Base-by-base conservation (phyloP, 1,140 invertebrate species). In the Medauroidea extradentata region DNA sequence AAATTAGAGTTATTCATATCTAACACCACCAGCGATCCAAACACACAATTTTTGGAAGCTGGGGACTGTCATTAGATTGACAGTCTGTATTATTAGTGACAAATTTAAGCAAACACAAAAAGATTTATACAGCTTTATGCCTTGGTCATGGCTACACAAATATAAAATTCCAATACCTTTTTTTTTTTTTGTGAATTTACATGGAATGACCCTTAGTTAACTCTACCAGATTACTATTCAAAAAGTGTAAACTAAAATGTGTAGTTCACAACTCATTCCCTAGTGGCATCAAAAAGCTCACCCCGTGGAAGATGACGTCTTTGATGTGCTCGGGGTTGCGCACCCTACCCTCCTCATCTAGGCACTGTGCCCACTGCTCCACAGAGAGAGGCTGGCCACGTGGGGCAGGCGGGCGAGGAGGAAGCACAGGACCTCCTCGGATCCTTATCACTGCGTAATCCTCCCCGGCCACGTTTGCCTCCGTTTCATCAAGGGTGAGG, bases 251-350 rank as follows among this genome's bases (percentile, higher is more conserved):
- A 44, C 18, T 13, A 59, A 46, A 13, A 60, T 16, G 3, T 11
- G 13, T 23, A n/a, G n/a, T n/a, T n/a, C n/a, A n/a, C n/a, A n/a
- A n/a, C n/a, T n/a, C n/a, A n/a, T n/a, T 59, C 8, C 29, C 29
- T 25, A 38, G 53, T 34, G 11, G 25, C 18, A 53, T 34, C 11
- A 55, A 62, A 54, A 27, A 25, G 78, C 85, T 78, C 74, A 95
- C 94, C 67, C 94, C 94, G 78, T 85, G 84, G 73, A 95, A 96
- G 63, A 96, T 91, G n/a, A 89, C 81, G 67, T 89, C 81, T 73
- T 87, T 91, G 0, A 91, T 77, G 4, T 78, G 76, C 13, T 85
- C 81, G 1, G 85, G 78, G 71, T 90, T 83, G 65, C 77, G 76
- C 2, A 96, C 79, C 69, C 83, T 80, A 4, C 94, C 94, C 52